Base-by-base conservation (phyloP, 2,797 vertebrate species). In the Clarias fuscus region DNA sequence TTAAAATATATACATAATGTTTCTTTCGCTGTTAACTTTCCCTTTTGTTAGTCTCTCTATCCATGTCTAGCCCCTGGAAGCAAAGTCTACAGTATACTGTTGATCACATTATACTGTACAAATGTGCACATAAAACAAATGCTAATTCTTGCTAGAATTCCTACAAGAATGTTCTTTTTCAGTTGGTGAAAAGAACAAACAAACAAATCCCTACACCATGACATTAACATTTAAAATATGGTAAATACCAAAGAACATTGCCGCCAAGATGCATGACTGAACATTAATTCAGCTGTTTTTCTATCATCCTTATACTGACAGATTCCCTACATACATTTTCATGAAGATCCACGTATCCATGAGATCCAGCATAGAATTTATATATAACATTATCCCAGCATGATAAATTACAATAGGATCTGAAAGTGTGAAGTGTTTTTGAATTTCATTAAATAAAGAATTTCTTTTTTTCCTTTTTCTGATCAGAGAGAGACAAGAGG, bases 41-140 rank as follows among this genome's bases (percentile, higher is more conserved):
- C 22, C n/a, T 59, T 84, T 89, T 90, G 89, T 83, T 58, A 43
- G 56, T 73, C 53, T 68, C 53, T 73, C 73, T n/a, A 62, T 43
- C 81, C 40, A 58, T 58, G 88, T 76, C 27, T 61, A 22, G 37
- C 30, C 1, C 5, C n/a, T 59, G 7, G 17, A 59, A 40, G 30
- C 30, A 59, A 59, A 78, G 0, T 4, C 11, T 10, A 48, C 43
- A 48, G 43, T 37, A 56, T 78, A 30, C 37, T 20, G 14, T 61
- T 61, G 33, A 61, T 59, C 30, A 13, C 30, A 33, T 33, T 33
- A 58, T 78, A 59, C 53, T 20, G 33, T 62, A 40, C 4, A 56
- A 27, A 58, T 80, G 78, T 80, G 37, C 43, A 43, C 11, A 40
- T 7, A 18, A 77, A 62, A 40, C 30, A 62, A 61, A 62, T 62